Evolutionary conservation across 2,888 invertebrate genomes (phyloP), one percentile per base, ranked within the genome.

Genomic region (Magallana nippona): DNA sequence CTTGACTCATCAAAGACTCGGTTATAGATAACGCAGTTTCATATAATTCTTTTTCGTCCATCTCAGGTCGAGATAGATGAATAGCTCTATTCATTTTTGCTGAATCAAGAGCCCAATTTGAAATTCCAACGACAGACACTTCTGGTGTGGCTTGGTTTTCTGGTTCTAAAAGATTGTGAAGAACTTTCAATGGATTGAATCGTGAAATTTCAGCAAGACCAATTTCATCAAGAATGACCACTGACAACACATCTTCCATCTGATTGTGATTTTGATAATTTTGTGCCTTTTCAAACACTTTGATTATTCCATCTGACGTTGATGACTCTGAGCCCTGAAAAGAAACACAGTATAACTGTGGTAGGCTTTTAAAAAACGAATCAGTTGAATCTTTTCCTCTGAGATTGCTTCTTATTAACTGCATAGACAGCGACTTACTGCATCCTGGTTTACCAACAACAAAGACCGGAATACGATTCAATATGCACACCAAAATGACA

Each of bases 61-160:
- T 89, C 22, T 90, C 90, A 78, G 91, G 90, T 57, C 90, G 84
- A 15, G 91, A 90, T 13, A 91, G 81, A 84, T 90, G 91, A 19
- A 91, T 89, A 60, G 89, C 92, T 86, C 92, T 83, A 79, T 92
- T 92, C 91, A 91, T 92, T 86, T 92, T 92, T 11, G 92, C 91
- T 11, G 91, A 89, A 88, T 92, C 91, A 11, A 92, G 82, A 22
- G 90, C 88, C 91, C 91, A 91, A 62, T 91, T 91, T 19, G 91
- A 91, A 56, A 91, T 90, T 11, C 91, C 91, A 55, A 91, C 90
- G n/a, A 91, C 91, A 13, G 91, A 89, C 27, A 91, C 90, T 88
- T 90, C 86, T 58, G 89, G 89, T 10, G 79, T 81, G n/a, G 82
- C 84, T 71, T 84, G 63, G 19, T 84, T 87, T 32, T 86, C 87